Conservation (phyloP, 2,797 vertebrate genomes). For the Thunnus albacares region DNA sequence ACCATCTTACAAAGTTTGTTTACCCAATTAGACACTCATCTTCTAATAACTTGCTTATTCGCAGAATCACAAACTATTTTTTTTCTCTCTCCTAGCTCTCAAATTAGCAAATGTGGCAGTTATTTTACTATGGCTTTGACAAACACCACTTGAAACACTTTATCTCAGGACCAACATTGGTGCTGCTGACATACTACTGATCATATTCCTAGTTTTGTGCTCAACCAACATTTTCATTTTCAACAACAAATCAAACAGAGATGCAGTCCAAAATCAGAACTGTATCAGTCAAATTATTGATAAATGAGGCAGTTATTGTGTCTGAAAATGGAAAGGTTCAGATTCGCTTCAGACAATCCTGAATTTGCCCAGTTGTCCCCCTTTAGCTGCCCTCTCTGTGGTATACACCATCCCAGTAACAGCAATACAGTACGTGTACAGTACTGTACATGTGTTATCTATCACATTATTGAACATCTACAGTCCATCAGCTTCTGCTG, state of each 20-base stretch:
- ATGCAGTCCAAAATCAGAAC: conserved; percentile 13
- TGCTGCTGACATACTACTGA: conserved; percentile 70
- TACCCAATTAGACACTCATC: background rate
- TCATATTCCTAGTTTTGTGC: conserved; percentile 39
- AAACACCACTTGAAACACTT: conserved; percentile 51
- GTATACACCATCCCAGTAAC: conserved; percentile 28
- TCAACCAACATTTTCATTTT: conserved; percentile 16
- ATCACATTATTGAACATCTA: conserved; percentile 35
- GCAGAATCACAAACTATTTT: background rate
- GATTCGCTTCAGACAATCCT: conserved; percentile 58
- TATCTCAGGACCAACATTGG: conserved; percentile 68
- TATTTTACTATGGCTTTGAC: conserved; percentile 26
- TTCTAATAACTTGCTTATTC: background rate
- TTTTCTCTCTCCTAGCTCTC: conserved; percentile 6
- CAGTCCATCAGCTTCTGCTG: conserved; percentile 51
- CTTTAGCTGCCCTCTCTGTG: conserved; percentile 43
- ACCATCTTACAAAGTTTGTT: background rate
- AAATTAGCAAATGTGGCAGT: background rate
- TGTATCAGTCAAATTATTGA: background rate
- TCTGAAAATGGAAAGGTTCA: conserved; percentile 45
- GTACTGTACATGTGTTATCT: conserved; percentile 11
- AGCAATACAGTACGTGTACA: conserved; percentile 12
- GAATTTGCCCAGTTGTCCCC: conserved; percentile 27
- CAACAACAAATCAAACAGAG: conserved; percentile 38
- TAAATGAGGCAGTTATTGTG: background rate